Base-by-base conservation (phyloP, 2,888 invertebrate genomes). In the Chydorus sphaericus region DNA sequence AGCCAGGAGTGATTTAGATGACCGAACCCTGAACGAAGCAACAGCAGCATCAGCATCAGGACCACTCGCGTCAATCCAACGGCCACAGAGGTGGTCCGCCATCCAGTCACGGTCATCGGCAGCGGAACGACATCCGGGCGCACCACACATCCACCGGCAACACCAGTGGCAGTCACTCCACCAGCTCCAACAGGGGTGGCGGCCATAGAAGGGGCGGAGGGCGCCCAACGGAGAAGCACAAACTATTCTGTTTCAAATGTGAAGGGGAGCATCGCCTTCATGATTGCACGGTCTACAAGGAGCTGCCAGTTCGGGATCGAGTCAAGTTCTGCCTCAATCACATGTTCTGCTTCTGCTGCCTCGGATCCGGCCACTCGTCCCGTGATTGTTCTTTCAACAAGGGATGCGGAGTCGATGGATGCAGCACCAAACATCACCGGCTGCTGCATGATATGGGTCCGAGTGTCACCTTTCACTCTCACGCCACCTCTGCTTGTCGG, bases 341-440 rank as follows among this genome's bases (percentile, higher is more conserved):
- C n/a, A 29, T 11, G 8, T 31, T 50, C 11, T 50, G 30, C 2
- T 30, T 16, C 2, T 50, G n/a, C 5, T 50, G 50, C 18, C 29
- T 50, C 16, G n/a, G 50, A 4, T 28, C 18, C n/a, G 18, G 50
- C n/a, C 48, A 48, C 26, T n/a, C n/a, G 11, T 16, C 48, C 11
- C 1, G 29, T 16, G 30, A 50, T 29, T 50, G 51, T 31, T 14
- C n/a, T 10, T 30, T 31, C 29, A 31, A 31, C 18, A 50, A 30
- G 16, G 51, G 31, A 18, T 50, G 51, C 31, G 51, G 51, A 29
- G 30, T 14, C n/a, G 30, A 31, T 18, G 50, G 50, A 14, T 50
- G 50, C 30, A 50, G 30, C 30, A 29, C 30, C 28, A 20, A 7
- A 18, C 50, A 50, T 31, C 50, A 50, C 50, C 50, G 14, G 18